phyloP scores from a whole-genome alignment of 2,888 invertebrate species.

The Helicoverpa assulta region DNA sequence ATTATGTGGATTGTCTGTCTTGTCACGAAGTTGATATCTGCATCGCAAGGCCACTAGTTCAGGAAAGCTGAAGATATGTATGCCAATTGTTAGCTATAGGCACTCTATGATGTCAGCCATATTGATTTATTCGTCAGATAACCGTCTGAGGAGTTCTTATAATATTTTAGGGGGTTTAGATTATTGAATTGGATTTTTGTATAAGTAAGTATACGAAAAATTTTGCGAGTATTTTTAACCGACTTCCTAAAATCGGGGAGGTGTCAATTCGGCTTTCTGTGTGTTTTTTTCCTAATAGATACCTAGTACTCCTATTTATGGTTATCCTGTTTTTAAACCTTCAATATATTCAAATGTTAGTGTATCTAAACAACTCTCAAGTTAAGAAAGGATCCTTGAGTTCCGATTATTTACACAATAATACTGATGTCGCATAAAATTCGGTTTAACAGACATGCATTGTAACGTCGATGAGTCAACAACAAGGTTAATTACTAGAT shows the following conservation, averaged over 20 bases:
- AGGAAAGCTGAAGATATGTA: slow-evolving; percentile 39
- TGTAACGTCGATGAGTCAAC: neutral
- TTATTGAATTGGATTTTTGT: too few relatives aligned
- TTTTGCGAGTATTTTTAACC: too few relatives aligned
- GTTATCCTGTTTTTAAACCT: slow-evolving; percentile 42
- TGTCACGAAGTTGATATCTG: slow-evolving; percentile 56
- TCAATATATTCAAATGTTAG: slow-evolving; percentile 43
- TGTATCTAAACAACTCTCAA: slow-evolving; percentile 11
- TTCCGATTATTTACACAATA: slow-evolving; percentile 19
- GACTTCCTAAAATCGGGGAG: too few relatives aligned
- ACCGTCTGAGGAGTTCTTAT: slow-evolving; percentile 16
- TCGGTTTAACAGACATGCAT: neutral
- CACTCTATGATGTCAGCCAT: slow-evolving; percentile 33
- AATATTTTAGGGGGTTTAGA: neutral
- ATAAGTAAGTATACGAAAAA: too few relatives aligned
- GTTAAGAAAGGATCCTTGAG: slow-evolving; percentile 30
- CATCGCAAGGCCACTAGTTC: slow-evolving; percentile 45
- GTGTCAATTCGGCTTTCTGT: too few relatives aligned
- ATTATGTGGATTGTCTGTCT: slow-evolving; percentile 31
- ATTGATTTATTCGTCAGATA: slow-evolving; percentile 39
- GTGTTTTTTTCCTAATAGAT: too few relatives aligned
- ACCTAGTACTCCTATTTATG: neutral
- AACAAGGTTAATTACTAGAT: too few relatives aligned
- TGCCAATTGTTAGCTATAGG: slow-evolving; percentile 19
- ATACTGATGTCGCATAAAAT: slow-evolving; percentile 15